Percentiles rank a stretch among this genome's conserved stretches.
Evolutionary conservation across 2,888 invertebrate genomes (phyloP).

Genomic region (Nemotelus nigrinus): DNA sequence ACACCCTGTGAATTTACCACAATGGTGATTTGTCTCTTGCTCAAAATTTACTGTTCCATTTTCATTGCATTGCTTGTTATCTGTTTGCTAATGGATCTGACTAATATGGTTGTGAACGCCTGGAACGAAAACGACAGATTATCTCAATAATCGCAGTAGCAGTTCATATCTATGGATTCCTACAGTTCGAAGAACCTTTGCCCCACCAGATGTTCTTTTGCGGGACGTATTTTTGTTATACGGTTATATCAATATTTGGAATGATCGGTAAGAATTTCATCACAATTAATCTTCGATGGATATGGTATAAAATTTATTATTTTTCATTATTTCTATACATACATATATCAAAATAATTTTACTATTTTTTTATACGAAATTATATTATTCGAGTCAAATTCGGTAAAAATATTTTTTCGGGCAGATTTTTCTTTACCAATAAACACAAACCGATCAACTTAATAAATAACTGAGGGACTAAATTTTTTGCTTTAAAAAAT

Average conservation of each 20-base stretch:
- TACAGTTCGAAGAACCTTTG: constrained; percentile 53
- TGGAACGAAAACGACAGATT: constrained; percentile 36
- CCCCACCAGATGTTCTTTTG: constrained; percentile 57
- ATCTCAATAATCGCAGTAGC: constrained; percentile 54
- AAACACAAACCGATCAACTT: too few relatives aligned
- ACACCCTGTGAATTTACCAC: neutral
- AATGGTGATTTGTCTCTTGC: constrained; percentile 8
- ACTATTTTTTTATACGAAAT: too few relatives aligned
- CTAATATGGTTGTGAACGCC: neutral
- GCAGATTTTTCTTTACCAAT: too few relatives aligned
- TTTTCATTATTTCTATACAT: too few relatives aligned
- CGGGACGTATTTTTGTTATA: constrained; percentile 56
- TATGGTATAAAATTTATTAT: too few relatives aligned
- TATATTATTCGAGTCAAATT: too few relatives aligned
- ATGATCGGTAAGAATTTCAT: constrained; percentile 49
- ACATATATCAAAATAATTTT: too few relatives aligned
- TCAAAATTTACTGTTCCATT: constrained; percentile 43
- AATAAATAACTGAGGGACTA: too few relatives aligned
- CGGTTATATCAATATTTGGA: constrained; percentile 55
- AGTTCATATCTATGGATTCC: constrained; percentile 56
- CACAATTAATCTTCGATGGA: too few relatives aligned
- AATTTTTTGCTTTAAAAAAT: too few relatives aligned
- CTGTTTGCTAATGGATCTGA: constrained; percentile 35
- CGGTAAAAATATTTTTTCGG: too few relatives aligned
- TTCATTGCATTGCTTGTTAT: constrained; percentile 37